Evolutionary conservation across 2,888 invertebrate genomes (phyloP).

Genomic region (Tipula unca): DNA sequence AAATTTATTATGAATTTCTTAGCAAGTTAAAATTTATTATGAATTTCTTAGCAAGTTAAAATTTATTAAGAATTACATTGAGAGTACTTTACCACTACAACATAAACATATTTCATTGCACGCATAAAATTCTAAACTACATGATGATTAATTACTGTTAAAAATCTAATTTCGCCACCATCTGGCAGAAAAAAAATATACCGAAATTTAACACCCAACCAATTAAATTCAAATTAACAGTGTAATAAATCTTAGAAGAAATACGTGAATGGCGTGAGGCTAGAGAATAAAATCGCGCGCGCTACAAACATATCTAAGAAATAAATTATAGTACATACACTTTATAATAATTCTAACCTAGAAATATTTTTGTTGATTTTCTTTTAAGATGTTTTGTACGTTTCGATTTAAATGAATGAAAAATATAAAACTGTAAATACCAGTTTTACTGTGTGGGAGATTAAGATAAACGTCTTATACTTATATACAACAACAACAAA

Average conservation of each 20-base stretch:
- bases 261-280: background rate
- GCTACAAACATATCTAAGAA: background rate
- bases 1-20: too few species aligned
- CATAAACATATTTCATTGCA: background rate
- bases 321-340: background rate
- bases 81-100: background rate
- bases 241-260: background rate
- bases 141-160: background rate
- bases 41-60: too few species aligned
- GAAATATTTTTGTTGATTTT: background rate
- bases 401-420: background rate
- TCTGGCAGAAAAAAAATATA: background rate
- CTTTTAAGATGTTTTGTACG: background rate
- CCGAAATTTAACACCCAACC: background rate
- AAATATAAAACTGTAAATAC: background rate
- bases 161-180: slow-evolving; percentile 8
- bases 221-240: background rate
- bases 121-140: background rate
- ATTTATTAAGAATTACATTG: too few species aligned
- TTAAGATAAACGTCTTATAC: background rate
- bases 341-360: slow-evolving; percentile 8
- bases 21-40: too few species aligned
- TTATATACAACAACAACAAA: background rate
- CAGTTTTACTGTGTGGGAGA: background rate
- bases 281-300: background rate